phyloP scores from a whole-genome alignment of 1,140 invertebrate species.

The Oryctes rhinoceros region DNA sequence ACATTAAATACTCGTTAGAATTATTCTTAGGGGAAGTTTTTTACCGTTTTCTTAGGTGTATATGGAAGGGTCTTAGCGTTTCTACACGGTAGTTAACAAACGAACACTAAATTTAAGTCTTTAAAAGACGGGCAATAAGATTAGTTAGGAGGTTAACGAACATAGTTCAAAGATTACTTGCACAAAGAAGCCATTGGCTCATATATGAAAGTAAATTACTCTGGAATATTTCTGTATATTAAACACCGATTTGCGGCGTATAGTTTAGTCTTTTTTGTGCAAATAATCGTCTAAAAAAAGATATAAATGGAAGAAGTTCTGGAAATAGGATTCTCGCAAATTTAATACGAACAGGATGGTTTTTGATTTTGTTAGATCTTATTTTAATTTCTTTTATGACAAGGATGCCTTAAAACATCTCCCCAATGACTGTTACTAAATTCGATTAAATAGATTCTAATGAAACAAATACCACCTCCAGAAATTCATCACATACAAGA shows the following conservation, averaged over 20 bases:
- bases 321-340: neutral
- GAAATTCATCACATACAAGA: neutral
- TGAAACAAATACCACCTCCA: neutral
- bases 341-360: neutral
- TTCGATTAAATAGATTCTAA: no score
- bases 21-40: conserved; percentile 6
- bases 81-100: neutral
- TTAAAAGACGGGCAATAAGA: neutral
- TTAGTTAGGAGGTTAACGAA: neutral
- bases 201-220: no score
- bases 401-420: no score
- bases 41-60: neutral
- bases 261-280: neutral
- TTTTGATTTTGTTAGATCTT: neutral
- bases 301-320: neutral
- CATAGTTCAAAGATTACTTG: neutral
- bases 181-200: neutral
- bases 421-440: no score
- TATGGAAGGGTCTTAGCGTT: conserved; percentile 1
- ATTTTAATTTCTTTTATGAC: no score
- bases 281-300: neutral
- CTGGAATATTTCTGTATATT: no score
- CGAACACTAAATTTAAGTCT: conserved; percentile 13
- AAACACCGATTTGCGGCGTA: neutral
- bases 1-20: neutral